These are phyloP conservation scores for Zoanthus solanderi DNA, from an alignment of 92 coral and sea anemone genomes.

Conservation along the genomic window DNA sequence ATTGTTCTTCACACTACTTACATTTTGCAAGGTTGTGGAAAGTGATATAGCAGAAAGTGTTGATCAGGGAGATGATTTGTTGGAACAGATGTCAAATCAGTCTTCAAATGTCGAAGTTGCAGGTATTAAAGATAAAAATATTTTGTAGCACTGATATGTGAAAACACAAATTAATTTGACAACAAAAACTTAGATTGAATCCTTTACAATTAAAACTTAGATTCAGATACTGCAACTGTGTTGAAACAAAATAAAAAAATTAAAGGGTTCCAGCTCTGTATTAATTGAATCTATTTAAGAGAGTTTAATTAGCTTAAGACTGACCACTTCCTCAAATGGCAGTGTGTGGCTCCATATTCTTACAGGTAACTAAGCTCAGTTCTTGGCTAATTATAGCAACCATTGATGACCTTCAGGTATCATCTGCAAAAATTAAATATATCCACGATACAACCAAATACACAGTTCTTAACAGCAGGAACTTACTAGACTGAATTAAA, in stretches of 20 bases:
- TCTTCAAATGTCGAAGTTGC: slow-evolving; percentile 3
- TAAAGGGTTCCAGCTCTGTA: background rate
- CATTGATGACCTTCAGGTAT: background rate
- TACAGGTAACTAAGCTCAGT: slow-evolving; percentile 3
- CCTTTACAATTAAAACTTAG: slow-evolving; percentile 1
- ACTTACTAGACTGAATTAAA: background rate
- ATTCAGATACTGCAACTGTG: background rate
- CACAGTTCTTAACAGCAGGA: slow-evolving; percentile 5
- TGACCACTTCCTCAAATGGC: slow-evolving; percentile 9
- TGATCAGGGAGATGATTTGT: background rate
- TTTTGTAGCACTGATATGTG: background rate
- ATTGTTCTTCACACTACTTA: background rate
- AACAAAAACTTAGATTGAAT: background rate
- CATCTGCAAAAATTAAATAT: background rate
- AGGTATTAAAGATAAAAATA: background rate
- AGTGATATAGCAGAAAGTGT: slow-evolving; percentile 1
- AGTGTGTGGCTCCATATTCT: background rate
- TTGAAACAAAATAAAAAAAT: background rate
- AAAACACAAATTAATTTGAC: slow-evolving; percentile 2
- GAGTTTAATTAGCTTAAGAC: background rate
- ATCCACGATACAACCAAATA: background rate
- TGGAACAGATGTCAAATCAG: slow-evolving; percentile 5
- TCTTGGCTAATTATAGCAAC: background rate
- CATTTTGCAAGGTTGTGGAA: slow-evolving; percentile 7
- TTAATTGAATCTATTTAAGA: background rate